Base-by-base conservation (phyloP, 2,888 invertebrate species). In the Phyllotreta cruciferae region DNA sequence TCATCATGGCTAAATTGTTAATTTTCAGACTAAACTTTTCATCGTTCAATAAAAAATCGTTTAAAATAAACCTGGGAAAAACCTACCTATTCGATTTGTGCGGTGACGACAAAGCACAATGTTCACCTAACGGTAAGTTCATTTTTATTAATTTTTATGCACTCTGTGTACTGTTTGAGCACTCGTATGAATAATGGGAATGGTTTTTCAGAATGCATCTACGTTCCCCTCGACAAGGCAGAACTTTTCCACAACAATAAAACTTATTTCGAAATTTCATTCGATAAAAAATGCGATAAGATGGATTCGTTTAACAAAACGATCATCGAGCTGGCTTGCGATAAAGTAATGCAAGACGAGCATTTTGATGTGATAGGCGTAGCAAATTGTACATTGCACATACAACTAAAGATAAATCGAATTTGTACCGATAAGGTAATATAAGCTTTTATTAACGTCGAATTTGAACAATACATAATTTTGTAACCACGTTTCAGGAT, bases 351-450 rank as follows among this genome's bases (percentile, higher is more conserved):
- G 1, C 35, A 60, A 24, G 62, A 64, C 36, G 62, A 58, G 3
- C 65, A 62, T 44, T 62, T 49, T n/a, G 47, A 11, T n/a, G 38
- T 3, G 3, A 36, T 9, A 42, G 37, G 39, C 8, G 24, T 6
- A 49, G 41, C 9, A 10, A 41, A 49, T 38, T 65, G 65, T 44
- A 62, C 58, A 14, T 7, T 65, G 35, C 42, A 36, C 14, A 10
- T 65, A 13, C 52, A 38, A 34, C 58, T 65, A n/a, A 35, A 39
- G 10, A 62, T 61, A 38, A 44, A 39, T 55, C 39, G 39, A 45
- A 38, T 52, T 50, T 65, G 65, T 58, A 9, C 36, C 36, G 8
- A 44, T 35, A 13, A 62, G 62, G 65, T 65, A 52, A 47, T 14
- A 8, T 45, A 2, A 45, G 1, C 6, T 1, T 45, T 7, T 45